phyloP scores from a whole-genome alignment of 2,113 vertebrate species.

The Antechinus flavipes region DNA sequence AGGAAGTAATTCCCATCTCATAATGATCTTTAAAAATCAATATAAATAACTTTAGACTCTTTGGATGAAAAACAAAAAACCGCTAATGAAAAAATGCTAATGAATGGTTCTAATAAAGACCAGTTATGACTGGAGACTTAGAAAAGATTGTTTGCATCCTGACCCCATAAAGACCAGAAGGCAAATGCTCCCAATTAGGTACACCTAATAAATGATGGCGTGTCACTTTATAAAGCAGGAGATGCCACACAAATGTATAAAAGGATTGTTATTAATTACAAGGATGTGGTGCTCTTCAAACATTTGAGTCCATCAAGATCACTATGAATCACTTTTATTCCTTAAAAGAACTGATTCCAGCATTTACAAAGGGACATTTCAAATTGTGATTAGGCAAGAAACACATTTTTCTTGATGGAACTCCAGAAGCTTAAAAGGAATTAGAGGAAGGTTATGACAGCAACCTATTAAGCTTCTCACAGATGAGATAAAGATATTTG shows the following conservation, averaged over 20 bases:
- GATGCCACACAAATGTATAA: not conserved
- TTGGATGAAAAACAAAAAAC: slow-evolving; percentile 44
- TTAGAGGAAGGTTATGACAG: slow-evolving; percentile 8
- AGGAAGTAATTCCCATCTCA: slow-evolving; percentile 39
- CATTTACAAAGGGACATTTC: slow-evolving; percentile 37
- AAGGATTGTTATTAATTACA: slow-evolving; percentile 41
- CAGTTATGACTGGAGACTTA: slow-evolving; percentile 32
- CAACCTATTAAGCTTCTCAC: slow-evolving; percentile 4
- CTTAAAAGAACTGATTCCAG: slow-evolving; percentile 27
- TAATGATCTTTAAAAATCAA: slow-evolving; percentile 50
- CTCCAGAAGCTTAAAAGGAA: slow-evolving; percentile 52
- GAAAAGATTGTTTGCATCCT: slow-evolving; percentile 1
- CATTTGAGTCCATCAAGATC: slow-evolving; percentile 16
- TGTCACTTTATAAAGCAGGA: slow-evolving; percentile 56
- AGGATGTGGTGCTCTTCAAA: slow-evolving; percentile 23
- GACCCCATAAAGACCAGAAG: slow-evolving; percentile 50
- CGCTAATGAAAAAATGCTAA: slow-evolving; percentile 47
- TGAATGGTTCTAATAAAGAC: slow-evolving; percentile 43
- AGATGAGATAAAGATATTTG: slow-evolving; percentile 24
- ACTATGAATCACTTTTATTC: slow-evolving; percentile 41
- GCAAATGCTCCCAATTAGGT: slow-evolving; percentile 49
- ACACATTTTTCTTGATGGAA: slow-evolving; percentile 24
- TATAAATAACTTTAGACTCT: slow-evolving; percentile 57
- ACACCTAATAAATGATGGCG: slow-evolving; percentile 66
- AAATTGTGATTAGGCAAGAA: not conserved